These are phyloP conservation scores for Drosophila nr. fundita DNA, from an alignment of 2,888 invertebrate species.

Conservation along the genomic window DNA sequence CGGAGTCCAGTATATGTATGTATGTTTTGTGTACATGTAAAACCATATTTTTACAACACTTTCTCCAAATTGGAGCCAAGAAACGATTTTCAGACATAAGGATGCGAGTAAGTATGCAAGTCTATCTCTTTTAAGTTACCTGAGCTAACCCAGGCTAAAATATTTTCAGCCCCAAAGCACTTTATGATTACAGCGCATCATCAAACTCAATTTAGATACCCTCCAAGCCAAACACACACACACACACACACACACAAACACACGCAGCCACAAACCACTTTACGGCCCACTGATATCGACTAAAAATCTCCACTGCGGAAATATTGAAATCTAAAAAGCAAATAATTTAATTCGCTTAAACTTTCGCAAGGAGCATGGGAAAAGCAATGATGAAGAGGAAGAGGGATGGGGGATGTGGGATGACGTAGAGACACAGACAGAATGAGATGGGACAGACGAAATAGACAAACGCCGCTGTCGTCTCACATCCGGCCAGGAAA, in stretches of 20 bases:
- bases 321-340: constrained; percentile 82
- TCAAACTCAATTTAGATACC: constrained; percentile 72
- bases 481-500: constrained; percentile 63
- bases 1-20: background rate
- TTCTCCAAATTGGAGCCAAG: constrained; percentile 8
- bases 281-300: constrained; percentile 69
- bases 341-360: constrained; percentile 81
- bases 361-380: constrained; percentile 49
- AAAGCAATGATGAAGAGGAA: background rate
- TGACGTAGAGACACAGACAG: constrained; percentile 13
- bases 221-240: constrained; percentile 15
- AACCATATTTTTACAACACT: background rate
- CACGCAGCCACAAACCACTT: constrained; percentile 36
- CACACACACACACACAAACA: constrained; percentile 9
- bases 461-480: constrained; percentile 73
- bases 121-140: constrained; percentile 38
- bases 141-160: constrained; percentile 35
- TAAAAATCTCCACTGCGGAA: constrained; percentile 77
- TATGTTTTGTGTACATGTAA: background rate
- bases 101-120: constrained; percentile 11
- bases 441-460: constrained; percentile 46
- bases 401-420: background rate
- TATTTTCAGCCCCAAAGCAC: constrained; percentile 64
- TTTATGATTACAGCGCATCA: constrained; percentile 78
- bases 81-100: constrained; percentile 26